Evolutionary conservation across 2,113 vertebrate species (phyloP).

Genomic region (Kryptolebias marmoratus): DNA sequence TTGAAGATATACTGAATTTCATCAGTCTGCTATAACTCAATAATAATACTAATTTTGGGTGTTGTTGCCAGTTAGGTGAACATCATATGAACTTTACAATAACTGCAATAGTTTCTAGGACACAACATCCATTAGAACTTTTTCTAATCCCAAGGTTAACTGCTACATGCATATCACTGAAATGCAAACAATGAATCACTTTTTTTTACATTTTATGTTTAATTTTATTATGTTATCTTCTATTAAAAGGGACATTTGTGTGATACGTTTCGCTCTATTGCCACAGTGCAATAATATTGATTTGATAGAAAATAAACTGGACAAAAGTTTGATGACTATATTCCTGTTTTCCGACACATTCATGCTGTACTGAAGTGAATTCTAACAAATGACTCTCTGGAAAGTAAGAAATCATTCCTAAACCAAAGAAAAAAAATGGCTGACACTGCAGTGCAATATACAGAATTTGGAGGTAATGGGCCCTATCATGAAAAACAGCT

Average conservation of each 20-base stretch:
- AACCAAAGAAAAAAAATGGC: slow-evolving; percentile 20
- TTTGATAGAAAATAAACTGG: slow-evolving; percentile 8
- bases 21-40: not conserved
- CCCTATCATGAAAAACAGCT: slow-evolving; percentile 28
- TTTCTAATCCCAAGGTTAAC: too few species aligned
- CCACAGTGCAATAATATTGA: not conserved
- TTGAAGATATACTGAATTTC: not conserved
- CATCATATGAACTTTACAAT: too few species aligned
- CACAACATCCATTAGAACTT: too few species aligned
- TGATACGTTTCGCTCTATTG: slow-evolving; percentile 7
- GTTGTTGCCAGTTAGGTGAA: too few species aligned
- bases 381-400: slow-evolving; percentile 30
- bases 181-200: too few species aligned
- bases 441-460: slow-evolving; percentile 3
- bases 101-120: too few species aligned
- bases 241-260: too few species aligned
- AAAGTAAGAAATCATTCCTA: slow-evolving; percentile 48
- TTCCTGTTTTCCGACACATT: slow-evolving; percentile 17
- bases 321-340: not conserved
- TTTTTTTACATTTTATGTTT: too few species aligned
- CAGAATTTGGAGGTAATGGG: slow-evolving; percentile 38
- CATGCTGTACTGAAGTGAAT: slow-evolving; percentile 22
- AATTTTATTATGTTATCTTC: too few species aligned
- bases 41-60: not conserved
- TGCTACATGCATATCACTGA: too few species aligned